phyloP scores from a whole-genome alignment of 1,140 invertebrate species.

The Nasonia vitripennis region DNA sequence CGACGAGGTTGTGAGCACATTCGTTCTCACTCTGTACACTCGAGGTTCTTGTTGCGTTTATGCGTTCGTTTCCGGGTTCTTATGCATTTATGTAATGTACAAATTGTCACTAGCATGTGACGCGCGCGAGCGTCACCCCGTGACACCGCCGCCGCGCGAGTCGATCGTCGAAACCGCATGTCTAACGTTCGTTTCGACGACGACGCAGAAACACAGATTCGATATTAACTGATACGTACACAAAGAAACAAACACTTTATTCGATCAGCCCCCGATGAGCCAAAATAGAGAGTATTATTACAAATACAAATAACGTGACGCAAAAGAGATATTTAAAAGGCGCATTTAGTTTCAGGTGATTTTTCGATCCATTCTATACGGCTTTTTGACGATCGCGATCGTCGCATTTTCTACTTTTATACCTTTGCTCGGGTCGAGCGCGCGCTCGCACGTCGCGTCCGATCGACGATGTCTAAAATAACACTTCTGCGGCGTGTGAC shows the following conservation, averaged over 20 bases:
- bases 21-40: background rate
- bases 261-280: background rate
- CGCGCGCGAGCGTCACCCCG: background rate
- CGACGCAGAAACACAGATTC: constrained; percentile 16
- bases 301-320: background rate
- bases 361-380: constrained; percentile 27
- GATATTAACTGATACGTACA: constrained; percentile 26
- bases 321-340: constrained; percentile 8
- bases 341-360: constrained; percentile 38
- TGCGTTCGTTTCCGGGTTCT: constrained; percentile 7
- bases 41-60: background rate
- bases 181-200: background rate
- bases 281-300: constrained; percentile 17
- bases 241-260: background rate
- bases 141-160: background rate
- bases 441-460: background rate
- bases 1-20: background rate
- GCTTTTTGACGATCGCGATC: constrained; percentile 54
- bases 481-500: background rate
- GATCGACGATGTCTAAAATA: constrained; percentile 36
- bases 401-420: constrained; percentile 74
- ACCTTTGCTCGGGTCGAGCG: constrained; percentile 56
- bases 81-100: constrained; percentile 25
- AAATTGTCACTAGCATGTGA: background rate
- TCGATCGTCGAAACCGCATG: background rate